phyloP scores from a whole-genome alignment of 1,140 invertebrate genomes.

The Cotesia glomerata region DNA sequence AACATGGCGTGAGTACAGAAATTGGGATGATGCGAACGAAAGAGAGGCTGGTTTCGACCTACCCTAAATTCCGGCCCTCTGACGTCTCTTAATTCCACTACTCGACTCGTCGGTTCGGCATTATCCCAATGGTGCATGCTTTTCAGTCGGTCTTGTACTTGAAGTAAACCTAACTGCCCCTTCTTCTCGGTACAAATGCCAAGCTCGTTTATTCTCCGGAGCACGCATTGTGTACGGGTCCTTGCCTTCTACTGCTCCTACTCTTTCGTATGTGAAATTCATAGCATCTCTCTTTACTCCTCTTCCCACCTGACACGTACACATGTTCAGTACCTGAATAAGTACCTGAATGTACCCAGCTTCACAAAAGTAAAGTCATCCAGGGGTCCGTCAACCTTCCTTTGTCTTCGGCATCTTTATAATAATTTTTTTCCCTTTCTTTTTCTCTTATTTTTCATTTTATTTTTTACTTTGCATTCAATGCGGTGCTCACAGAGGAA shows the following conservation, averaged over 20 bases:
- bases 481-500: constrained; percentile 21
- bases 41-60: constrained; percentile 22
- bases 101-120: neutral
- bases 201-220: constrained; percentile 49
- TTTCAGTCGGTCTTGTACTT: constrained; percentile 5
- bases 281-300: constrained; percentile 24
- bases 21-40: too few relatives aligned
- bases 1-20: too few relatives aligned
- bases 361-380: constrained; percentile 28
- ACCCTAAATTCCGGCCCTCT: constrained; percentile 31
- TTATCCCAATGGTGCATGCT: neutral
- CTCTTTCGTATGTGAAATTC: constrained; percentile 51
- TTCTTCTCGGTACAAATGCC: constrained; percentile 22
- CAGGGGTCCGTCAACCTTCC: constrained; percentile 24
- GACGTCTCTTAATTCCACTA: neutral
- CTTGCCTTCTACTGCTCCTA: constrained; percentile 44
- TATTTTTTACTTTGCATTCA: constrained; percentile 24
- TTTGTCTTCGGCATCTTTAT: constrained; percentile 27
- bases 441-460: constrained; percentile 15
- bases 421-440: constrained; percentile 9
- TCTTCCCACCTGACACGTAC: constrained; percentile 17
- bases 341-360: constrained; percentile 20
- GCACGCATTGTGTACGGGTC: constrained; percentile 50
- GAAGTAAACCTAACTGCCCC: neutral
- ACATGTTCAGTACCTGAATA: constrained; percentile 11